Evolutionary conservation across 23 tunicate genomes (phyloP), one percentile per base, ranked within the genome.

Genomic region (Phallusia fumigata): DNA sequence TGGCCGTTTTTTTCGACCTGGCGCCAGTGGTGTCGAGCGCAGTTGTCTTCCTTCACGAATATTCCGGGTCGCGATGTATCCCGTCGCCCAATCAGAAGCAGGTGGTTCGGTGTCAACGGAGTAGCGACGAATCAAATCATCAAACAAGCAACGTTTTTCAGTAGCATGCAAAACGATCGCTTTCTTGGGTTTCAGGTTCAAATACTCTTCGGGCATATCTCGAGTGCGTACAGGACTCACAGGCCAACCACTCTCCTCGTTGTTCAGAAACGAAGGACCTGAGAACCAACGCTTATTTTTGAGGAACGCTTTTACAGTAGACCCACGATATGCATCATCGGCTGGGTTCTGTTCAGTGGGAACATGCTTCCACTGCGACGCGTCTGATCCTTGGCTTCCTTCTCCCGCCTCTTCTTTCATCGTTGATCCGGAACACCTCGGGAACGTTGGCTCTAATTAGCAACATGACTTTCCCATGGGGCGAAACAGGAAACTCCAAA

Each of bases 41-140:
- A 81, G 72, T 35, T 36, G 76, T 85, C 88, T 64, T 77, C 78
- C 53, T 77, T 77, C 84, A 78, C 88, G 30, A 78, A 85, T 24
- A 85, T 11, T n/a, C 88, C 76, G 19, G 88, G 83, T 32, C 83
- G 76, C 24, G 44, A 18, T 0, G 5, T 58, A 15, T 31, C 80
- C 0, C 11, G 36, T 24, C 53, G 49, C 33, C 77, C 51, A 26
- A 78, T 45, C 76, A 85, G 31, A 13, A 85, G 65, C 34, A 85
- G 35, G 77, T 77, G 76, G 31, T 74, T 74, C 77, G 77, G 33
- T 31, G 77, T 74, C 34, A 74, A 33, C 33, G 77, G 69, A 58
- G 16, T 58, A 58, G 69, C 69, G 69, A 22, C 28, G 16, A 58
- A 58, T 21, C 13, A 58, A 24, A 21, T 24, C 28, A 24, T 58